Conservation (phyloP, 2,888 invertebrate genomes). For the Tromatobia lineatoria region DNA sequence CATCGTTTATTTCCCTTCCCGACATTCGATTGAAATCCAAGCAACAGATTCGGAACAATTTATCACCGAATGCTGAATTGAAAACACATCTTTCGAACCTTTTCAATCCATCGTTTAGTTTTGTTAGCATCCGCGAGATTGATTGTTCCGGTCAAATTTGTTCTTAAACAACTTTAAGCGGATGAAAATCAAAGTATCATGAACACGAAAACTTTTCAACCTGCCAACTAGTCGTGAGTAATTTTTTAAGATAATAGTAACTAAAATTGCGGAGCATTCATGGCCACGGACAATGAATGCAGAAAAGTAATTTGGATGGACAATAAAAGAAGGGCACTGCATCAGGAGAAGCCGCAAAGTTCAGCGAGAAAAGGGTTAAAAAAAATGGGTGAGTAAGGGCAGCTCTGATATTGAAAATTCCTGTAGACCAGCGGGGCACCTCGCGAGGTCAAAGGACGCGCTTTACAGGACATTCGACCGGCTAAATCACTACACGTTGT, state of each 20-base stretch:
- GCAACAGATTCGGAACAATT: no score
- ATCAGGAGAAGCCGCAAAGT: conserved; percentile 11
- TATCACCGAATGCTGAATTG: no score
- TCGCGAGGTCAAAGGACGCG: conserved; percentile 26
- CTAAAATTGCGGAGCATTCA: neutral
- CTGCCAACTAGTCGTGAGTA: neutral
- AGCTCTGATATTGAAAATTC: conserved; percentile 53
- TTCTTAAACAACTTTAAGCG: neutral
- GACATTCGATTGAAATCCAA: neutral
- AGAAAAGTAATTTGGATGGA: conserved; percentile 32
- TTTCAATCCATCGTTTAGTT: neutral
- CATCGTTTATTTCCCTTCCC: neutral
- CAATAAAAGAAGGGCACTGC: conserved; percentile 10
- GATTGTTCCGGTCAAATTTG: neutral
- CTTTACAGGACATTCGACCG: conserved; percentile 48
- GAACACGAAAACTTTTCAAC: neutral
- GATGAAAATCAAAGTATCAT: neutral
- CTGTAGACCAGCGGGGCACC: conserved; percentile 41
- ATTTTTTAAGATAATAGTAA: conserved; percentile 1
- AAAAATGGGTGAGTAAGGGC: neutral
- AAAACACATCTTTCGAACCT: no score
- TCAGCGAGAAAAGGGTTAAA: conserved; percentile 20
- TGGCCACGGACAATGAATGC: conserved; percentile 3
- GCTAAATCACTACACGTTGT: conserved; percentile 51
- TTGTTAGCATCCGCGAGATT: neutral